Base-by-base conservation (phyloP, 2,888 invertebrate species). In the Glaucopsyche alexis region DNA sequence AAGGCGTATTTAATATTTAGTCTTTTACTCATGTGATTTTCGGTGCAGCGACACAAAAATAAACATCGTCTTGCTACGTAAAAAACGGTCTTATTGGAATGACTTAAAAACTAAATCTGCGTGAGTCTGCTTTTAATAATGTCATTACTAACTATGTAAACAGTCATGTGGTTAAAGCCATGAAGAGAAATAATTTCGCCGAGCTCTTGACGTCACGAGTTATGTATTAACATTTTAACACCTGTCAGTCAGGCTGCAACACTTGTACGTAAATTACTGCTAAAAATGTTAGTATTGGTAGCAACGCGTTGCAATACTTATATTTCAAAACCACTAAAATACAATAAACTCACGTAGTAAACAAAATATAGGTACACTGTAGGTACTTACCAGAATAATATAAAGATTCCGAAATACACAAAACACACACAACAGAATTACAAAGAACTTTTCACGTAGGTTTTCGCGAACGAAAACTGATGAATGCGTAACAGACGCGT, bases 381-480 rank as follows among this genome's bases (percentile, higher is more conserved):
- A n/a, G n/a, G n/a, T 75, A 87, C 88, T 88, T 78, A 89, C 89
- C 84, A 77, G 79, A 80, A 76, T 80, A 78, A 77, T 75, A 76
- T 74, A 75, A 79, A 78, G 69, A 74, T 66, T 72, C 67, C 65
- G 55, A 75, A 78, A 78, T 81, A 83, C 85, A 79, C 78, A 74
- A 75, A 75, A 78, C 79, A 82, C 87, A 89, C 86, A 84, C 84
- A 85, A 82, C 80, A 78, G 78, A 74, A 77, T 77, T 78, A 78
- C 77, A 75, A 78, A 76, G 74, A 74, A 77, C 73, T 80, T 88
- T 88, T 86, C 91, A 90, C 90, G 89, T 83, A 83, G 45, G 87
- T 90, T 90, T 91, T 90, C 90, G 84, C 86, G 79, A 75, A 73
- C 77, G 89, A 89, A 90, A 91, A 90, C 88, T 81, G 87, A 87